These are phyloP conservation scores for Geophilus truncorum DNA, from an alignment of 2,888 invertebrate genomes.

Conservation along the genomic window DNA sequence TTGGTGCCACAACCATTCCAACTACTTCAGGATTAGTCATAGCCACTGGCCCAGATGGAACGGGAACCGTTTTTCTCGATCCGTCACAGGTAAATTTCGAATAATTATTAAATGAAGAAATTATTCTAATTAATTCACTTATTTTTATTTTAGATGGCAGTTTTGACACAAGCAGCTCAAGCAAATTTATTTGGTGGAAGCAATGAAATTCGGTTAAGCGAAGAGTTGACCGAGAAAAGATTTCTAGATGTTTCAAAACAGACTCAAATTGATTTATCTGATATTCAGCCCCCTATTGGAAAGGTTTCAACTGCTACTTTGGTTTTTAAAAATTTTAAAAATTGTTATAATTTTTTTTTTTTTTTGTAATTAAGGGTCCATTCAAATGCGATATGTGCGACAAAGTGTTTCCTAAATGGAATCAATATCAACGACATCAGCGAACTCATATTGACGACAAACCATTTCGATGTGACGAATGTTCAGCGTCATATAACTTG, in stretches of 20 bases:
- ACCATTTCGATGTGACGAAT: conserved; percentile 54
- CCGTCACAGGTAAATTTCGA: conserved; percentile 37
- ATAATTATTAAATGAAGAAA: background rate
- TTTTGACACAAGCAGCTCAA: conserved; percentile 38
- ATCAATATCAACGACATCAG: conserved; percentile 53
- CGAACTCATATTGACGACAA: conserved; percentile 57
- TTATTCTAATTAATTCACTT: background rate
- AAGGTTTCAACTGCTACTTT: conserved; percentile 37
- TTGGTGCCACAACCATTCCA: conserved; percentile 37
- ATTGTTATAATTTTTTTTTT: background rate
- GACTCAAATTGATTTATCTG: conserved; percentile 6
- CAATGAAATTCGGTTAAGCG: conserved; percentile 33
- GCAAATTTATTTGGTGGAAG: conserved; percentile 36
- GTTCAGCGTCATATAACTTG: conserved; percentile 66
- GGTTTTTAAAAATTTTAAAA: background rate
- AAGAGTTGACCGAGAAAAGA: background rate
- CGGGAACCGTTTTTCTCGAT: conserved; percentile 39
- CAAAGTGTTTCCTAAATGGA: conserved; percentile 53
- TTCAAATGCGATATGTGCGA: conserved; percentile 54
- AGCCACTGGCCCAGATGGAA: conserved; percentile 39
- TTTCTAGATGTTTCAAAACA: background rate
- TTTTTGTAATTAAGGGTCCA: conserved; percentile 46
- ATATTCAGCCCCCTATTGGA: conserved; percentile 41
- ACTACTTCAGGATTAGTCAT: conserved; percentile 39
- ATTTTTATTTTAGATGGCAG: conserved; percentile 32